Percentiles rank a stretch among this genome's conserved stretches.
phyloP scores from a whole-genome alignment of 2,113 vertebrate species.

The Chionis minor region DNA sequence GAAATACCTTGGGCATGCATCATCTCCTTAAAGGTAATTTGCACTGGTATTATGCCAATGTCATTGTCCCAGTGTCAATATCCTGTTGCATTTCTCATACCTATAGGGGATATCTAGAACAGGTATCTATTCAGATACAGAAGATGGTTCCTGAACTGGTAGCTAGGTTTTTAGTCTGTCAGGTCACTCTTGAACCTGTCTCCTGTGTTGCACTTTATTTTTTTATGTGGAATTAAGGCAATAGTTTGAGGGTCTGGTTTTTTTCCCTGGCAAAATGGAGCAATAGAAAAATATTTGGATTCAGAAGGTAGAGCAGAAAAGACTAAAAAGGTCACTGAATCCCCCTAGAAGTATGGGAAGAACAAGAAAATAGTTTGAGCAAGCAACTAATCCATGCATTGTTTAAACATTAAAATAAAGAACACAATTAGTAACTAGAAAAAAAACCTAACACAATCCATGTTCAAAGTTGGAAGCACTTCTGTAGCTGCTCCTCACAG shows the following conservation, averaged over 20 bases:
- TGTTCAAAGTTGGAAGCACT: background rate
- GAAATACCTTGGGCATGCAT: background rate
- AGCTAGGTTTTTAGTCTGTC: background rate
- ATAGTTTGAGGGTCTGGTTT: background rate
- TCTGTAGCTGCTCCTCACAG: background rate
- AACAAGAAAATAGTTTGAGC: background rate
- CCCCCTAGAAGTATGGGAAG: background rate
- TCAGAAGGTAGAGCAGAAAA: background rate
- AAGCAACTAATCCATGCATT: background rate
- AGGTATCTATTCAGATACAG: background rate
- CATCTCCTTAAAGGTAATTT: background rate
- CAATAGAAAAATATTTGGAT: background rate
- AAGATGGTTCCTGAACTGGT: background rate
- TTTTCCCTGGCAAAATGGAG: background rate
- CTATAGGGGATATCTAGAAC: background rate
- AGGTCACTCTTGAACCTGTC: accelerated
- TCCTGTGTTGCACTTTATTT: background rate
- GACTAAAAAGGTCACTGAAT: background rate
- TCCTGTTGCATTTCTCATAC: background rate
- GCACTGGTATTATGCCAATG: background rate
- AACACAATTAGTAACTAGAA: background rate
- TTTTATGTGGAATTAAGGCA: background rate
- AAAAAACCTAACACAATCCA: background rate
- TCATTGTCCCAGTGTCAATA: accelerated
- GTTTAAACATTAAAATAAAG: background rate